These are phyloP conservation scores for Ennomos quercinarius DNA, from an alignment of 2,888 invertebrate genomes.

Conservation along the genomic window DNA sequence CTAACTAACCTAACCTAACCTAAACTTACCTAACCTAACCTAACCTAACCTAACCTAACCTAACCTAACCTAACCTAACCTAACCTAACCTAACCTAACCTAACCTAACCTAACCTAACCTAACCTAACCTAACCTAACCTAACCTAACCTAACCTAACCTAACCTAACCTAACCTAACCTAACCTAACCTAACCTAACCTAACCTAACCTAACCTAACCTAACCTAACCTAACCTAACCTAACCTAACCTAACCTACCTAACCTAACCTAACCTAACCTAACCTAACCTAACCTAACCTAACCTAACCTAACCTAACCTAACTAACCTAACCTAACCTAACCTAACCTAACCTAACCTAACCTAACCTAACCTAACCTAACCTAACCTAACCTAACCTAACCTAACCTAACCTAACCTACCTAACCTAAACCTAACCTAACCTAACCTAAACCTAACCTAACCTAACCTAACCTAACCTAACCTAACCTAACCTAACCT, in stretches of 20 bases:
- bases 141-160: conserved; percentile 21
- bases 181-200: conserved; percentile 22
- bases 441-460: conserved; percentile 24
- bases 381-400: conserved; percentile 22
- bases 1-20: conserved; percentile 13
- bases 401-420: conserved; percentile 12
- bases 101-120: conserved; percentile 20
- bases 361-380: conserved; percentile 22
- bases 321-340: conserved; percentile 22
- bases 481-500: conserved; percentile 26
- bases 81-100: conserved; percentile 22
- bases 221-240: conserved; percentile 23
- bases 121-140: conserved; percentile 16
- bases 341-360: conserved; percentile 22
- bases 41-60: conserved; percentile 22
- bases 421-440: conserved; percentile 16
- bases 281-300: conserved; percentile 24
- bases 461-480: conserved; percentile 24
- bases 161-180: conserved; percentile 21
- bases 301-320: conserved; percentile 24
- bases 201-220: conserved; percentile 22
- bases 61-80: conserved; percentile 22
- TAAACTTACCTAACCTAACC: conserved; percentile 12
- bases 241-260: conserved; percentile 24
- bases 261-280: conserved; percentile 24